phyloP scores from a whole-genome alignment of 2,113 vertebrate species.

The Thinocorus orbignyianus region DNA sequence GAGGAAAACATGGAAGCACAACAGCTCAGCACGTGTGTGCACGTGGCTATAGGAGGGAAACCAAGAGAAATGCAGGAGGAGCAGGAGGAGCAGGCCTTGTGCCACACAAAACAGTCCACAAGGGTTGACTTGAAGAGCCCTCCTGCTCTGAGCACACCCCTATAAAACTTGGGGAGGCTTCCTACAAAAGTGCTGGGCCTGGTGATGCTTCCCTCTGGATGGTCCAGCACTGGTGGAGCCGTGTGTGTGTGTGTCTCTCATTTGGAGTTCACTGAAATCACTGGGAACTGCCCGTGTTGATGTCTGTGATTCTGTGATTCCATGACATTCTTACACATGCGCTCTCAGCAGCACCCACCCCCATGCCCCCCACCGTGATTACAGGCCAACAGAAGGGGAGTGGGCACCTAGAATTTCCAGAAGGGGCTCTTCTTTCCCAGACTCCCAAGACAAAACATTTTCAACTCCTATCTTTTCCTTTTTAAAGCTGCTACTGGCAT shows the following conservation, averaged over 20 bases:
- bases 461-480: fast-evolving
- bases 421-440: background rate
- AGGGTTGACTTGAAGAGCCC: fast-evolving
- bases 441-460: background rate
- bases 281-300: fast-evolving
- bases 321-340: fast-evolving
- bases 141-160: background rate
- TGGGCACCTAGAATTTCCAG: fast-evolving
- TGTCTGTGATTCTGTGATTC: too few species aligned
- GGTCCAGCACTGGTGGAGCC: fast-evolving
- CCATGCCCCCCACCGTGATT: fast-evolving
- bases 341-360: too few species aligned
- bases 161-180: background rate
- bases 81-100: background rate
- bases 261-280: fast-evolving
- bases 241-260: background rate
- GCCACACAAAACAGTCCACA: fast-evolving
- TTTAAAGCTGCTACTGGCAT: fast-evolving
- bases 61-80: background rate
- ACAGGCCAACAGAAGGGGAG: fast-evolving
- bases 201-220: fast-evolving
- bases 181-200: background rate
- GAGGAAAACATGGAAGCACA: fast-evolving
- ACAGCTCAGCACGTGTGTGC: fast-evolving
- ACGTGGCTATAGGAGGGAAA: fast-evolving